Conservation (phyloP, 2,113 vertebrate genomes). For the Morone saxatilis region DNA sequence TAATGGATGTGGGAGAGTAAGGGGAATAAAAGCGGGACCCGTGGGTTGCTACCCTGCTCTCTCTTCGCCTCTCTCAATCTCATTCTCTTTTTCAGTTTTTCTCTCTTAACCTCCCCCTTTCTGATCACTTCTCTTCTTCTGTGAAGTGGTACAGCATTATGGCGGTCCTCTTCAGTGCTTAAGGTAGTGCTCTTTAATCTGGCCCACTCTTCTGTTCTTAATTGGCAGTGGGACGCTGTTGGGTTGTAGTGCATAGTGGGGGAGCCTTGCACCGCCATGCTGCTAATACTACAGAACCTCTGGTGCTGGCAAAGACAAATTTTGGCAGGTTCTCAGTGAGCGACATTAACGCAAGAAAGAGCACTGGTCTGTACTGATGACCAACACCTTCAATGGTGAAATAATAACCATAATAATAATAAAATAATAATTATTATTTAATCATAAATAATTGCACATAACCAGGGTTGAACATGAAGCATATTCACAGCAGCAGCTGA, state of each 20-base stretch:
- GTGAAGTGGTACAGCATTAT: constrained; percentile 66
- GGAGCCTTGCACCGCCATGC: constrained; percentile 28
- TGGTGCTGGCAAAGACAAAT: constrained; percentile 40
- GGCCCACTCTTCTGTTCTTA: constrained; percentile 67
- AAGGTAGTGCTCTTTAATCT: constrained; percentile 75
- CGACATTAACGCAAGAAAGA: constrained; percentile 13
- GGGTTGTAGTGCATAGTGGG: constrained; percentile 38
- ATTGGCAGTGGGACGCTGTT: constrained; percentile 72
- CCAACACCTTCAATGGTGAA: constrained; percentile 33
- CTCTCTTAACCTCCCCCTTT: constrained; percentile 60
- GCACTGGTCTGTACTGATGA: constrained; percentile 16
- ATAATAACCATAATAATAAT: not conserved
- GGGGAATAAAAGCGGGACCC: constrained; percentile 71
- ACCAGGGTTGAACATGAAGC: constrained; percentile 20
- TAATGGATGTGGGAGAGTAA: constrained; percentile 81
- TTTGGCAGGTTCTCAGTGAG: constrained; percentile 52
- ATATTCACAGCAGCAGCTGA: constrained; percentile 14
- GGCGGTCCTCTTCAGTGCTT: constrained; percentile 62
- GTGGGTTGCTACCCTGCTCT: constrained; percentile 63
- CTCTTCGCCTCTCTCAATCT: constrained; percentile 53
- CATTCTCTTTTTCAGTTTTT: constrained; percentile 51
- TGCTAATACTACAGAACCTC: constrained; percentile 57
- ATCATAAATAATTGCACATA: constrained; percentile 10
- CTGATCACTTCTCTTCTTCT: constrained; percentile 62
- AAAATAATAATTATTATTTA: too few species aligned